Conservation (phyloP, 2,797 vertebrate genomes). For the Sebastiscus tertius region DNA sequence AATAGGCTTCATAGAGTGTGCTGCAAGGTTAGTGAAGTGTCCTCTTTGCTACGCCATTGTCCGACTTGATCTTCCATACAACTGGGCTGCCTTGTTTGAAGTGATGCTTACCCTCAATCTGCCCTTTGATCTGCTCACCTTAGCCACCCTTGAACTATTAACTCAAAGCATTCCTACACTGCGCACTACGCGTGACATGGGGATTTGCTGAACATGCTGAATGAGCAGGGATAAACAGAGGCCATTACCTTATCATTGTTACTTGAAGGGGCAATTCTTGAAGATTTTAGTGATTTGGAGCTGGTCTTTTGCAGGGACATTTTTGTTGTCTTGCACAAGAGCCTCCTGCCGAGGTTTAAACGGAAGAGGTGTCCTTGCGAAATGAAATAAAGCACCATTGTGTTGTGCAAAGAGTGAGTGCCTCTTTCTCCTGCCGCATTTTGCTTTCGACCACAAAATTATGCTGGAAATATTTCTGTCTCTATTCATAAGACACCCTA, state of each 20-base stretch:
- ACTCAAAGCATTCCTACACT: slow-evolving; percentile 10
- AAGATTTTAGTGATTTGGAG: slow-evolving; percentile 3
- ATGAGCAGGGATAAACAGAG: slow-evolving; percentile 29
- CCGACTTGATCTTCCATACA: background rate
- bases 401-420: slow-evolving; percentile 6
- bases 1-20: too few relatives aligned
- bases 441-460: slow-evolving; percentile 29
- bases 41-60: slow-evolving; percentile 26
- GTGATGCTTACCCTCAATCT: slow-evolving; percentile 30
- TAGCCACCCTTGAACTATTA: slow-evolving; percentile 43
- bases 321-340: slow-evolving; percentile 16
- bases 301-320: slow-evolving; percentile 3
- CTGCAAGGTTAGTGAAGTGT: background rate
- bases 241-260: slow-evolving; percentile 16
- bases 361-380: slow-evolving; percentile 38
- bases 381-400: slow-evolving; percentile 6
- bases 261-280: background rate
- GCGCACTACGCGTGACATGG: background rate
- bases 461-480: slow-evolving; percentile 30
- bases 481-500: slow-evolving; percentile 30
- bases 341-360: slow-evolving; percentile 35
- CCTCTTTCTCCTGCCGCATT: slow-evolving; percentile 14
- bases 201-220: slow-evolving; percentile 32
- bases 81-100: slow-evolving; percentile 35
- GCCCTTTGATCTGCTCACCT: slow-evolving; percentile 53